These are phyloP conservation scores for Tricholaema leucomelas DNA, from an alignment of 2,113 vertebrate species.

Conservation along the genomic window DNA sequence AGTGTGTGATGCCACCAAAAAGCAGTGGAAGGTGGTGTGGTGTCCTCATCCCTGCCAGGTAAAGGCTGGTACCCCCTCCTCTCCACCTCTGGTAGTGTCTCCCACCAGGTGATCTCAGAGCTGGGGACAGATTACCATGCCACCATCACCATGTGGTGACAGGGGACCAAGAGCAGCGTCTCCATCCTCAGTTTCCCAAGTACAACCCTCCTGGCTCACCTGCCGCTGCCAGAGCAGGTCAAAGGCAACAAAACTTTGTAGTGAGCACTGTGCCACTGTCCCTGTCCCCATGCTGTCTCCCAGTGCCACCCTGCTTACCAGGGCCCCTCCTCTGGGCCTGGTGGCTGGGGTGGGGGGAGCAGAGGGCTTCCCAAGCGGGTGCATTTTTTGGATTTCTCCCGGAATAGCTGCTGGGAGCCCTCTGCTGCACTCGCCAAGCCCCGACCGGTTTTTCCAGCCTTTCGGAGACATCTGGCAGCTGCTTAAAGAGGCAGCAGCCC, in stretches of 20 bases:
- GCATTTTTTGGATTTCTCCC: constrained; percentile 72
- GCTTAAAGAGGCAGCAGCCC: constrained; percentile 65
- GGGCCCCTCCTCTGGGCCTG: neutral
- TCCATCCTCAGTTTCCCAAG: neutral
- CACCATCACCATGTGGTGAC: fast-evolving
- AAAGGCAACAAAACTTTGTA: fast-evolving
- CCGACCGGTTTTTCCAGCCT: constrained; percentile 73
- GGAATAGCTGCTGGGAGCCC: constrained; percentile 69
- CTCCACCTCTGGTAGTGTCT: neutral
- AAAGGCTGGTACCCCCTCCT: neutral
- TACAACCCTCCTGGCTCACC: neutral
- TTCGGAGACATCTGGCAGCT: constrained; percentile 69
- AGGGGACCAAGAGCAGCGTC: neutral
- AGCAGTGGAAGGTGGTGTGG: neutral
- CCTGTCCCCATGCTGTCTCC: neutral
- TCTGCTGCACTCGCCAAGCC: constrained; percentile 32
- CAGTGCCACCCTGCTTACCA: neutral
- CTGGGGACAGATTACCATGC: neutral
- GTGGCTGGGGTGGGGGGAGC: neutral
- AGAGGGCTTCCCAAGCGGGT: constrained; percentile 33
- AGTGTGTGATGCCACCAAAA: neutral
- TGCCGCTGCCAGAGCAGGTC: fast-evolving
- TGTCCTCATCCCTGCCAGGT: neutral
- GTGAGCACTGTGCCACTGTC: fast-evolving
- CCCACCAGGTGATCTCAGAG: neutral